Base-by-base conservation (phyloP, 2,797 vertebrate species). In the Sebastes taczanowskii region DNA sequence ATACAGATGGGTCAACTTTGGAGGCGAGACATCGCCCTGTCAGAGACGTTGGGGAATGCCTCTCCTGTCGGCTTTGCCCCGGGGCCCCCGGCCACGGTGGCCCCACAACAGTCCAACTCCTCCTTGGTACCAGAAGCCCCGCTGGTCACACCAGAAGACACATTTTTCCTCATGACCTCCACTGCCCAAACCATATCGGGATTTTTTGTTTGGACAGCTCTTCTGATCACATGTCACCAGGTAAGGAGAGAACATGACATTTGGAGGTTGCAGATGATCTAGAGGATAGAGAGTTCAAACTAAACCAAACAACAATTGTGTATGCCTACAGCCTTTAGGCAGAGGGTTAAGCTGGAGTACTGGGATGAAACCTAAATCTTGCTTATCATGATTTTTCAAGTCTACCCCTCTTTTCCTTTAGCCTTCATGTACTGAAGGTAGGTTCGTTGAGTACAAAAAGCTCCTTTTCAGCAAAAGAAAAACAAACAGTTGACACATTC, bases 201-300 rank as follows among this genome's bases (percentile, higher is more conserved):
- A 11, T 96, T 99, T 93, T 99, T 99, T 73, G 98, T 99, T 16
- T 99, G 98, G 98, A 99, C 97, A 0, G 98, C 98, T 69, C 95
- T 99, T 86, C 96, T 99, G 58, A 96, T 99, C 93, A 99, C 98
- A 69, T 99, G 98, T 92, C 98, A 99, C 86, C 98, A 99, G 98
- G 98, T 99, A 95, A 80, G 90, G 13, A 64, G 23, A 62, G 4
- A 56, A 59, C 27, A 59, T 59, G 8, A 59, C 16, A 60, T 59
- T 59, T 29, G 20, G 52, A 53, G 52, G n/a, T 53, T 53, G 46
- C n/a, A 53, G 52, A n/a, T 53, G 52, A 53, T 53, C 9, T 53
- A 53, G 52, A 20, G n/a, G 52, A 20, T 8, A 53, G 2, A 53
- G 9, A 10, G n/a, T n/a, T 53, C n/a, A 53, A 22, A 53, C 52